A percentile compares a stretch with the other conserved stretches of the same genome.
These are phyloP conservation scores for Zaprionus ghesquierei DNA, from an alignment of 1,140 invertebrate species.

Conservation along the genomic window DNA sequence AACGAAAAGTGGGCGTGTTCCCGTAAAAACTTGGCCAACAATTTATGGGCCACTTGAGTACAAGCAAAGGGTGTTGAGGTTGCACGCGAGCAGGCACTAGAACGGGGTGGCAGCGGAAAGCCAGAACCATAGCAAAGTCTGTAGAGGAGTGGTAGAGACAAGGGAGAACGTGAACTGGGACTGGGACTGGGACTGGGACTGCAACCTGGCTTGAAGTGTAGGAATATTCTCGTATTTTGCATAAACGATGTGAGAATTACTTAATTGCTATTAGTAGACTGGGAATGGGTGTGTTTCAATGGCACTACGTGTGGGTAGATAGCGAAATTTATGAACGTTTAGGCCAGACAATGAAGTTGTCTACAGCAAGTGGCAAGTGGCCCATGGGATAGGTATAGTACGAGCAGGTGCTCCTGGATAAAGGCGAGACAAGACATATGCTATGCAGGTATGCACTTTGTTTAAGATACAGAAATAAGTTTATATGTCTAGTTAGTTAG, in stretches of 20 bases:
- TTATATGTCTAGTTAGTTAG: neutral
- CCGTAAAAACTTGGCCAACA: conserved; percentile 73
- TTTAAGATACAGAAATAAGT: neutral
- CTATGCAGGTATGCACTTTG: neutral
- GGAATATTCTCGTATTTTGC: conserved; percentile 67
- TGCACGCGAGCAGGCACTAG: conserved; percentile 75
- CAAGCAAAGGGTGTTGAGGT: conserved; percentile 81
- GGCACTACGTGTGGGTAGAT: conserved; percentile 37
- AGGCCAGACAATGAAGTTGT: conserved; percentile 72
- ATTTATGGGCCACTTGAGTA: conserved; percentile 81
- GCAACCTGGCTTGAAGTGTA: conserved; percentile 3
- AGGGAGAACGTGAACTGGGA: too few relatives aligned
- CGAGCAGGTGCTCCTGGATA: conserved; percentile 15
- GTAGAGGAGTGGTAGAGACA: too few relatives aligned
- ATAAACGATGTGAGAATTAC: conserved; percentile 82
- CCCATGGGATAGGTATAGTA: conserved; percentile 8
- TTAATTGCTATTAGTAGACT: conserved; percentile 63
- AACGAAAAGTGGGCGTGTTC: conserved; percentile 72
- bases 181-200: conserved; percentile 6
- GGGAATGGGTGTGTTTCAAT: conserved; percentile 32
- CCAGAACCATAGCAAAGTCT: too few relatives aligned
- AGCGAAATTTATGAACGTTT: conserved; percentile 64
- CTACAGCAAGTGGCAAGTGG: conserved; percentile 42
- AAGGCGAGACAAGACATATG: neutral
- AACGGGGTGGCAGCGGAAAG: neutral